Evolutionary conservation across 2,888 invertebrate genomes (phyloP).

Genomic region (Cerceris rybyensis): DNA sequence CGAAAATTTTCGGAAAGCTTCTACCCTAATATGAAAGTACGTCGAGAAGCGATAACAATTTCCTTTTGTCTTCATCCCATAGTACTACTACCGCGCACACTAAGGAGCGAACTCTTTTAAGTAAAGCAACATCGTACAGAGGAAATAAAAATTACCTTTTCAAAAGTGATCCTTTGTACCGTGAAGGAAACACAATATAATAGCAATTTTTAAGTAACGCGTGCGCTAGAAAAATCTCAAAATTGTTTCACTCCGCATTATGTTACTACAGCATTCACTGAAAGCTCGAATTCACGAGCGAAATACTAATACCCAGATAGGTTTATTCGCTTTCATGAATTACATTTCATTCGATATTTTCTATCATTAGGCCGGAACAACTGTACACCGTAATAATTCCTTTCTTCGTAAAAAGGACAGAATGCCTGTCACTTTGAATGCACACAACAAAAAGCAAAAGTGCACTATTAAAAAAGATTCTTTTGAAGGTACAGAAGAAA

Average conservation of each 20-base stretch:
- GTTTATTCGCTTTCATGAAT: too few species aligned
- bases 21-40: constrained; percentile 66
- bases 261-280: too few species aligned
- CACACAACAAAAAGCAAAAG: too few species aligned
- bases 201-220: not conserved
- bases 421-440: too few species aligned
- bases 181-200: not conserved
- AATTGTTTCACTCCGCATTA: not conserved
- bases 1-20: constrained; percentile 68
- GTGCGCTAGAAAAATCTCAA: not conserved
- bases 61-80: constrained; percentile 60
- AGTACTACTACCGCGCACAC: constrained; percentile 9
- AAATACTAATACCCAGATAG: too few species aligned
- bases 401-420: too few species aligned
- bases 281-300: too few species aligned
- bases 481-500: too few species aligned
- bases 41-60: constrained; percentile 64
- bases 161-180: constrained; percentile 32
- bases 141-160: constrained; percentile 61
- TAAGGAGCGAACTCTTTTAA: constrained; percentile 34
- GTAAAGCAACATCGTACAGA: constrained; percentile 40
- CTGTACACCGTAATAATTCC: too few species aligned
- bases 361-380: too few species aligned
- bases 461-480: too few species aligned
- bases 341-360: too few species aligned